Conservation (phyloP, 2,888 invertebrate species). For the Folsomia manolachei region DNA sequence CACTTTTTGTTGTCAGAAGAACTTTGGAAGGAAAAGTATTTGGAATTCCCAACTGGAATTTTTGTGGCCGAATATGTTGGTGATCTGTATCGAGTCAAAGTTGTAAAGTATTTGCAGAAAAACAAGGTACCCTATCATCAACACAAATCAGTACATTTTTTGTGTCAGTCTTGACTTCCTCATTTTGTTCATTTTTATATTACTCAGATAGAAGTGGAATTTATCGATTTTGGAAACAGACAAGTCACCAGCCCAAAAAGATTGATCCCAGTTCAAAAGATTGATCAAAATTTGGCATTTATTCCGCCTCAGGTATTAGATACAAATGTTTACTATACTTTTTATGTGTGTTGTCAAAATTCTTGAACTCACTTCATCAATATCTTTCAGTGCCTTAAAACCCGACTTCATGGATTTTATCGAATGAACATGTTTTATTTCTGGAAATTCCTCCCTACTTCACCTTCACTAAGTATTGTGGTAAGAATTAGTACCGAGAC, state of each 20-base stretch:
- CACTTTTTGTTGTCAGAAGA: too few relatives aligned
- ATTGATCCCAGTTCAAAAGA: neutral
- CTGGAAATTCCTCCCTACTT: neutral
- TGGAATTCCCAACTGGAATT: neutral
- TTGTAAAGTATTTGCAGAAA: neutral
- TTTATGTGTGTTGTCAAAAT: neutral
- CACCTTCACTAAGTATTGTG: neutral
- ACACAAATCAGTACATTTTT: too few relatives aligned
- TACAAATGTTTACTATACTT: neutral
- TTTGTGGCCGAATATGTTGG: neutral
- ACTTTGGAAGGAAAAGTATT: neutral
- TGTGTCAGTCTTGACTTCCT: neutral
- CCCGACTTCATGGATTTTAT: neutral
- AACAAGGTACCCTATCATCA: neutral
- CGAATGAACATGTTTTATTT: neutral
- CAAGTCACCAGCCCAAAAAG: neutral
- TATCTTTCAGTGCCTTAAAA: slow-evolving; percentile 9
- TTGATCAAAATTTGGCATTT: slow-evolving; percentile 14
- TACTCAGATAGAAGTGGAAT: slow-evolving; percentile 15
- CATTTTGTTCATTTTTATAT: neutral
- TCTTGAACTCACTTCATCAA: neutral
- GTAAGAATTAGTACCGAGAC: too few relatives aligned
- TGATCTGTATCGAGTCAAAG: neutral
- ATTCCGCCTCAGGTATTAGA: slow-evolving; percentile 19
- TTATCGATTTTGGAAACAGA: slow-evolving; percentile 13